Conservation (phyloP, 2,888 invertebrate genomes). For the Aquatica leii region DNA sequence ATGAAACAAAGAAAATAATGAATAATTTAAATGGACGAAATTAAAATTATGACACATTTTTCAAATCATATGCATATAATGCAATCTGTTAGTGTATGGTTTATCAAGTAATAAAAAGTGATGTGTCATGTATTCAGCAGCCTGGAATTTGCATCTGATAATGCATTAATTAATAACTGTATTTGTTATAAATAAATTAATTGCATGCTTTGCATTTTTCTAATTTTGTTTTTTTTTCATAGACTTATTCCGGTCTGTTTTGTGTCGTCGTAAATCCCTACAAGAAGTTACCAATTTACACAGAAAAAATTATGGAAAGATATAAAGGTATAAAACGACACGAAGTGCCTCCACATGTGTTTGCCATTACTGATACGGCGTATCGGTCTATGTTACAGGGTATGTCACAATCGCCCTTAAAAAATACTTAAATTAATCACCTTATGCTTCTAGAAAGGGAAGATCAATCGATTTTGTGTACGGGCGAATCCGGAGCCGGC, state of each 20-base stretch:
- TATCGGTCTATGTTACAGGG: slow-evolving; percentile 99
- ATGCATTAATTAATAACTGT: no score
- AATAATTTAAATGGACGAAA: no score
- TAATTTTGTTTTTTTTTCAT: slow-evolving; percentile 58
- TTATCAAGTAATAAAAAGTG: no score
- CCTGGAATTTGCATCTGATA: no score
- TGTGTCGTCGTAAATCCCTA: slow-evolving; percentile 99
- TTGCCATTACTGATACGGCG: slow-evolving; percentile 98
- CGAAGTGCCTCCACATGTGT: slow-evolving; percentile 99
- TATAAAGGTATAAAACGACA: slow-evolving; percentile 99
- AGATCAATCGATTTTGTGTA: slow-evolving; percentile 99
- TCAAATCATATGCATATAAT: no score
- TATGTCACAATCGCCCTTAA: slow-evolving; percentile 53
- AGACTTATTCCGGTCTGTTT: slow-evolving; percentile 99
- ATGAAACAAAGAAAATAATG: no score
- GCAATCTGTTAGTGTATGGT: no score
- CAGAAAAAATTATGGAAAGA: slow-evolving; percentile 98
- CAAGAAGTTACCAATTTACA: slow-evolving; percentile 98
- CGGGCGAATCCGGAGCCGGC: slow-evolving; percentile 99
- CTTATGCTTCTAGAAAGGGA: slow-evolving; percentile 81
- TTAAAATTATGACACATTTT: no score
- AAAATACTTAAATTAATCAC: no score
- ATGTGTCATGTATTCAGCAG: no score
- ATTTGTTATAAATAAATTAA: no score
- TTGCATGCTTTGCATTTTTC: no score